Evolutionary conservation across 2,113 vertebrate species (phyloP).

Genomic region (Bujurquina vittata): DNA sequence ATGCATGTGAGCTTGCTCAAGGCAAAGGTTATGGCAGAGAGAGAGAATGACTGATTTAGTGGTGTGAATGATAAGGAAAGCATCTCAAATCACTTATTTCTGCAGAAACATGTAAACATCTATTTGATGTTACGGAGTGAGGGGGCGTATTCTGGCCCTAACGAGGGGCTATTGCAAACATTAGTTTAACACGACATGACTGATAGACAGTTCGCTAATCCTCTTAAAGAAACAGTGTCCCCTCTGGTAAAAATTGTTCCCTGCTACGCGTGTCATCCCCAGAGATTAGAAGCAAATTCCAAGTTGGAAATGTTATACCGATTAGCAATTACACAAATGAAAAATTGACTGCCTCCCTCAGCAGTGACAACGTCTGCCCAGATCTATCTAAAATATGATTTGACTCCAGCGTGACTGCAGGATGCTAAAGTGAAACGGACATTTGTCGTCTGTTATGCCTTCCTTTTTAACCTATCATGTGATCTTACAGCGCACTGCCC

Average conservation of each 20-base stretch:
- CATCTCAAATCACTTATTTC: constrained; percentile 71
- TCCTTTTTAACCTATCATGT: constrained; percentile 48
- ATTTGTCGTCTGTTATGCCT: constrained; percentile 34
- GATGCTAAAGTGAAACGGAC: constrained; percentile 44
- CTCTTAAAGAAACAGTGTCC: constrained; percentile 80
- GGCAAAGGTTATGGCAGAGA: constrained; percentile 64
- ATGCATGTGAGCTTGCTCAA: constrained; percentile 55
- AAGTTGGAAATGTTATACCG: constrained; percentile 68
- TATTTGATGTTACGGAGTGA: constrained; percentile 65
- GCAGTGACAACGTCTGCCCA: constrained; percentile 32
- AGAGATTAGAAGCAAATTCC: constrained; percentile 76
- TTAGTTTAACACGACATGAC: constrained; percentile 76
- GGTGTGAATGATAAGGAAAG: constrained; percentile 68
- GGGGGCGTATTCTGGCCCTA: constrained; percentile 71
- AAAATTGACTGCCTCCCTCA: constrained; percentile 45
- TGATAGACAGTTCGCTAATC: constrained; percentile 80
- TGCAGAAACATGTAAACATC: constrained; percentile 65
- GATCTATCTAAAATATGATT: constrained; percentile 46
- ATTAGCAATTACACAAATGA: constrained; percentile 74
- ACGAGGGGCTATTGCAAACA: constrained; percentile 69
- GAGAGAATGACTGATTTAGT: constrained; percentile 60
- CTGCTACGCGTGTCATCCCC: constrained; percentile 50
- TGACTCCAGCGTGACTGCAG: constrained; percentile 28
- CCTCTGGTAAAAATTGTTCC: constrained; percentile 79
- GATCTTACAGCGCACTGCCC: constrained; percentile 52